Conservation (phyloP, 2,888 invertebrate genomes). For the Amblyjoppa proteus region DNA sequence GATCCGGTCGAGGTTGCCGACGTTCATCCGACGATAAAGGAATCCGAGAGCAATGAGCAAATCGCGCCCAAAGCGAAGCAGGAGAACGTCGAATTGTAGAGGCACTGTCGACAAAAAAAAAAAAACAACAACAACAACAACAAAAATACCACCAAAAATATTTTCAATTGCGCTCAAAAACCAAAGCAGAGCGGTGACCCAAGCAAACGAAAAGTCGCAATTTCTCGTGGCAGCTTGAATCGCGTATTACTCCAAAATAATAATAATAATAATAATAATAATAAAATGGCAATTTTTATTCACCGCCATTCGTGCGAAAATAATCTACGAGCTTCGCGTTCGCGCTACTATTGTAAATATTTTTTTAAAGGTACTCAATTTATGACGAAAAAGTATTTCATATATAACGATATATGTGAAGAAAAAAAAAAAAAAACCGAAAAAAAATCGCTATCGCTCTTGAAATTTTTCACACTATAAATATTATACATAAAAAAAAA, state of each 20-base stretch:
- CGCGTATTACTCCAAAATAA: conserved; percentile 10
- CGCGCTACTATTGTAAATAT: conserved; percentile 63
- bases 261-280: too few species aligned
- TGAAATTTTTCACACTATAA: conserved; percentile 64
- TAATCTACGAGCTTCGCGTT: conserved; percentile 63
- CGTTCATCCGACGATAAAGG: conserved; percentile 77
- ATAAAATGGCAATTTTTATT: conserved; percentile 7
- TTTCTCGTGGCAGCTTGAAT: conserved; percentile 53
- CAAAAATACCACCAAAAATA: conserved; percentile 19
- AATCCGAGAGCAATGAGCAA: conserved; percentile 74
- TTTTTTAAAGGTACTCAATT: conserved; percentile 13
- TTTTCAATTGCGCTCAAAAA: conserved; percentile 33
- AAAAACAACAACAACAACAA: neutral
- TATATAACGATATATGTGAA: conserved; percentile 23
- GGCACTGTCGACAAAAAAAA: neutral
- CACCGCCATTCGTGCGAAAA: conserved; percentile 36
- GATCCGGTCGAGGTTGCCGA: conserved; percentile 82
- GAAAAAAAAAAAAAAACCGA: conserved; percentile 2
- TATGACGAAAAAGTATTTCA: conserved; percentile 53
- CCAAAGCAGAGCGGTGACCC: conserved; percentile 2
- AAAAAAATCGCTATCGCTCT: conserved; percentile 65
- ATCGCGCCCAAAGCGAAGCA: conserved; percentile 78
- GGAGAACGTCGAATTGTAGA: conserved; percentile 80
- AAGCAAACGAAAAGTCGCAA: conserved; percentile 10
- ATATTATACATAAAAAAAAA: conserved; percentile 31